Evolutionary conservation across 2,888 invertebrate species (phyloP).

Genomic region (Meiosimyza decipiens): DNA sequence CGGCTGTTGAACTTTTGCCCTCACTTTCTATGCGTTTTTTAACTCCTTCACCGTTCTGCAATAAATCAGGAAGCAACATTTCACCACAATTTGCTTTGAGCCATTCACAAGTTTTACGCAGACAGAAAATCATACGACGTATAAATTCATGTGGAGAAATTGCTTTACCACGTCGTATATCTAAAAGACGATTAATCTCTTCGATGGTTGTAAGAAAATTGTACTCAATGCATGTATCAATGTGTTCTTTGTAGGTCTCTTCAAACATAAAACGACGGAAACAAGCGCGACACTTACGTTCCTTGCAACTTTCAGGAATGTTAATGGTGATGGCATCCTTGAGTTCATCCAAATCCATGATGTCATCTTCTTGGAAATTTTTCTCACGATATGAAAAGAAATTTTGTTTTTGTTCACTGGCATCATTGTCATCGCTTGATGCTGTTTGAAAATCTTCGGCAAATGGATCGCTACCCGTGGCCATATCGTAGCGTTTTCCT

Average conservation of each 20-base stretch:
- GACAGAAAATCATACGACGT: conserved; percentile 63
- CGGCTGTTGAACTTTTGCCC: conserved; percentile 43
- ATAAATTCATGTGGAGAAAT: conserved; percentile 66
- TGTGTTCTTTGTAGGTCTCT: conserved; percentile 61
- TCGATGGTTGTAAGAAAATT: conserved; percentile 60
- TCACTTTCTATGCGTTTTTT: conserved; percentile 44
- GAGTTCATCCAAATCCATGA: conserved; percentile 61
- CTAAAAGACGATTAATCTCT: conserved; percentile 59
- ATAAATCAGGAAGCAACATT: conserved; percentile 56
- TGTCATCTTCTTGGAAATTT: conserved; percentile 65
- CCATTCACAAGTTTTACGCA: conserved; percentile 64
- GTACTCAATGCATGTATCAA: conserved; percentile 63
- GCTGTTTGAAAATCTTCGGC: conserved; percentile 57
- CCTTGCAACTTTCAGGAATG: conserved; percentile 64
- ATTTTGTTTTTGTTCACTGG: conserved; percentile 51
- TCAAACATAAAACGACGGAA: conserved; percentile 65
- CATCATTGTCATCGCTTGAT: conserved; percentile 61
- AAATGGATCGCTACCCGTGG: conserved; percentile 36
- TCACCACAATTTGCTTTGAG: conserved; percentile 59
- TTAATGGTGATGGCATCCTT: conserved; percentile 63
- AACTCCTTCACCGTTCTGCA: conserved; percentile 33
- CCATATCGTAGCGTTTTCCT: conserved; percentile 22
- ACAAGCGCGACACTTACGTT: conserved; percentile 64
- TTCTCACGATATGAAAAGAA: conserved; percentile 64
- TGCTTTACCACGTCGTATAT: conserved; percentile 59